Evolutionary conservation across 2,888 invertebrate species (phyloP), one percentile per base, ranked within the genome.

Genomic region (Ashinkailepas kermadecensis): DNA sequence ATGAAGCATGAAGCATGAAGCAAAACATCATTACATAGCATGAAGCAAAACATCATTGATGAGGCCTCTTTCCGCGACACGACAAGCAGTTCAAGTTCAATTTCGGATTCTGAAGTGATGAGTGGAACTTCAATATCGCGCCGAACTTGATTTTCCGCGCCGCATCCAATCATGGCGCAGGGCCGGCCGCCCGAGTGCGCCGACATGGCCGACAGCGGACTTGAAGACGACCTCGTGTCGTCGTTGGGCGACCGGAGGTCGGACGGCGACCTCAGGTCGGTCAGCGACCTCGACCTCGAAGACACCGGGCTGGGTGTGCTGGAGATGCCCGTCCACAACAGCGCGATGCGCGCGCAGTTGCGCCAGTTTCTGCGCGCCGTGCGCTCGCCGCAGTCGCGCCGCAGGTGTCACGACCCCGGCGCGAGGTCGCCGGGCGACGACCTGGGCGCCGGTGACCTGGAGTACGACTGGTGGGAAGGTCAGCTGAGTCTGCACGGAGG

Each of bases 381-480:
- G 86, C 86, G 86, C 86, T 87, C 87, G 86, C 86, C 87, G 86
- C 58, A 21, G 57, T n/a, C 64, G 65, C 79, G 78, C 0, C 74
- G 78, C 15, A 39, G 80, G 57, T 80, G 82, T 15, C 57, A 80
- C 23, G 59, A 74, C n/a, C 56, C 65, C 23, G 80, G 80, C 13
- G 80, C 81, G 15, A 74, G 74, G 15, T 70, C 74, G 13, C 80
- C 58, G 23, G 82, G 56, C 59, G 64, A 80, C 74, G 10, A 79
- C 57, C 80, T 21, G 56, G 56, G 79, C 18, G 79, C 79, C 78
- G 59, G 81, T 9, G 83, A 83, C 21, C 81, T 84, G 23, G 83
- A 84, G 81, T 83, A 81, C 80, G 94, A 95, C 87, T 92, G 94
- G 91, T 95, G 94, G 94, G 93, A 94, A 87, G 94, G 94, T 83